Base-by-base conservation (phyloP, 2,888 invertebrate species). In the Lasioglossum villosulum region DNA sequence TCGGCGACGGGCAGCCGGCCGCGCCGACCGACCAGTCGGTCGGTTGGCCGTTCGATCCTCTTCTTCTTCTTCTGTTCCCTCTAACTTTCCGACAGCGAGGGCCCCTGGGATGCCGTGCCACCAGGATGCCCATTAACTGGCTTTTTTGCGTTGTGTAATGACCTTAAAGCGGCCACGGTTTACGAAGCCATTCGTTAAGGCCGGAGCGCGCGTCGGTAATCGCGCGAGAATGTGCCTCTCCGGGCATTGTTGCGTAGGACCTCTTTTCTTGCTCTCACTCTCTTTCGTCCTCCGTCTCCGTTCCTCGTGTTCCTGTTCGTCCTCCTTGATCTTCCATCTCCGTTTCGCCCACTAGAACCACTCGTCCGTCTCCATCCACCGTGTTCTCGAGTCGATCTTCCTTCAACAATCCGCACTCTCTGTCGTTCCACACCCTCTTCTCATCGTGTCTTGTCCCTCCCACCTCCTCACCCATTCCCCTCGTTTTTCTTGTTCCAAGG, bases 171-270 rank as follows among this genome's bases (percentile, higher is more conserved):
- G 88, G 80, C 90, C 92, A 91, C 90, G 89, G 88, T 93, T 93
- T 92, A 91, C 92, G 92, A 90, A 92, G 91, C 91, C 92, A 92
- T 93, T 92, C 92, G 92, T 93, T 93, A 92, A 88, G 86, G 87
- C 80, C 83, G 79, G 68, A 83, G 85, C 80, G 86, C 87, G 90
- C 90, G 90, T 88, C 82, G 85, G 88, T 91, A 92, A 91, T 91
- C 91, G 90, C 91, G 91, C 92, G 91, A 92, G 92, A 92, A 92
- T 91, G 89, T 90, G 85, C 90, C 82, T 80, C 90, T 90, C 87
- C 90, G 88, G 90, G 90, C 91, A 93, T 92, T 92, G 92, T 93
- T 92, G 89, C 89, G 90, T 86, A 86, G 79, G 75, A 86, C 39
- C 82, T 87, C 83, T 88, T 90, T 90, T 88, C 86, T 80, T 72